Percentiles rank a stretch among this genome's conserved stretches.
Conservation (phyloP, 2,113 vertebrate species). For the Dicerorhinus sumatrensis region DNA sequence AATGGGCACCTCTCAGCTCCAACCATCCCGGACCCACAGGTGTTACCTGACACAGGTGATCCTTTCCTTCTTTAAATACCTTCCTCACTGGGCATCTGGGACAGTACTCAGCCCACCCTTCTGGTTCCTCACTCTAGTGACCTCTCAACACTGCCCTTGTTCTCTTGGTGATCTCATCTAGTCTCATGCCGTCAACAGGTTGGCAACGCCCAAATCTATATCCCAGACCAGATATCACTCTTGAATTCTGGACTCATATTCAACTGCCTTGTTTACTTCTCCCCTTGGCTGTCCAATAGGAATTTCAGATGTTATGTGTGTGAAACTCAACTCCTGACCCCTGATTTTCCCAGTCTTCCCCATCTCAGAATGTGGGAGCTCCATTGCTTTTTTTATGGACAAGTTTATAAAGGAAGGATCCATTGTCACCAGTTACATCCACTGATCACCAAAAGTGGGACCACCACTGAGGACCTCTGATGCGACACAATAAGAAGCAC, state of each 20-base stretch:
- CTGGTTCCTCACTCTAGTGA: background rate
- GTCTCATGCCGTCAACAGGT: rapidly evolving
- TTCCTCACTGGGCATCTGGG: background rate
- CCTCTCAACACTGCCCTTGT: background rate
- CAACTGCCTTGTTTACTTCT: background rate
- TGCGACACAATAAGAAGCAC: background rate
- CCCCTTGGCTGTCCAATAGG: background rate
- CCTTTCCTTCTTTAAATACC: background rate
- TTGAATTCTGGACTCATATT: background rate
- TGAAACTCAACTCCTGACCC: background rate
- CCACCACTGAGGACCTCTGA: background rate
- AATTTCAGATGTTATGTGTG: background rate
- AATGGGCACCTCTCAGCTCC: background rate
- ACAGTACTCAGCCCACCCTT: background rate
- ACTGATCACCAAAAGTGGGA: background rate
- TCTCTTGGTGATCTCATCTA: background rate
- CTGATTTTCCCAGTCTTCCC: background rate
- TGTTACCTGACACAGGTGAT: background rate
- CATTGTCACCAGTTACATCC: background rate
- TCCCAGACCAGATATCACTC: background rate
- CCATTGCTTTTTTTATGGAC: background rate
- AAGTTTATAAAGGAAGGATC: background rate
- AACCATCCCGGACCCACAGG: background rate
- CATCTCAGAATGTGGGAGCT: background rate
- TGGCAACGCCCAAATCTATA: background rate